Evolutionary conservation across 2,113 vertebrate species (phyloP), one percentile per base, ranked within the genome.

Genomic region (Salvelinus namaycush): DNA sequence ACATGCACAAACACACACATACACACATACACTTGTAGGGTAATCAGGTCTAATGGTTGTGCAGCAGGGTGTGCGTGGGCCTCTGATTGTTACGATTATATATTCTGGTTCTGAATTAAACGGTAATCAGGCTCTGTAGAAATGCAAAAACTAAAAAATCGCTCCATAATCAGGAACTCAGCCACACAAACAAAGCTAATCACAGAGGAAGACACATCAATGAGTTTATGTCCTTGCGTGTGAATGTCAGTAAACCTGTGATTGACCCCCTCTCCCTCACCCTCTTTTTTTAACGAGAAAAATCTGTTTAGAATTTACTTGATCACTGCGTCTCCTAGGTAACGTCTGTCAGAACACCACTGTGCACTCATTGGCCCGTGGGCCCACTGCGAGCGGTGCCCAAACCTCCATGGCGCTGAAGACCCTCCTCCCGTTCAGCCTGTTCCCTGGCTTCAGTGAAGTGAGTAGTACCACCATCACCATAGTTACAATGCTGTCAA

Each of bases 401-500:
- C 87, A 75, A 68, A 72, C 79, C 64, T 81, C 84, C 70, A 49
- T 75, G 0, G 90, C 88, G 34, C 76, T 67, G 0, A 87, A 86
- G 72, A 75, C 83, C 76, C 84, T 86, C 83, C 74, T 90, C 51
- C 86, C 88, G 59, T 80, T 90, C 79, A 84, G 84, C 75, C 86
- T 92, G 81, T 79, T 90, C 75, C 89, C 87, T 64, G 72, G 74
- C 11, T 90, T 90, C 80, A 62, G 77, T 14, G 82, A 92, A 0
- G 89, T 92, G 83, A 90, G 90, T 88, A 59, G 31, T 69, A 76
- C 7, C 0, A 1, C 6, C 2, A 75, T 78, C 71, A 69, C 76
- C 79, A 57, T 49, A 16, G 71, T 5, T 84, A 87, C 77, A 67
- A 8, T 14, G 1, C 48, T 66, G 49, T 77, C 72, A 16, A 16